Base-by-base conservation (phyloP, 2,797 vertebrate genomes). In the Artibeus jamaicensis region DNA sequence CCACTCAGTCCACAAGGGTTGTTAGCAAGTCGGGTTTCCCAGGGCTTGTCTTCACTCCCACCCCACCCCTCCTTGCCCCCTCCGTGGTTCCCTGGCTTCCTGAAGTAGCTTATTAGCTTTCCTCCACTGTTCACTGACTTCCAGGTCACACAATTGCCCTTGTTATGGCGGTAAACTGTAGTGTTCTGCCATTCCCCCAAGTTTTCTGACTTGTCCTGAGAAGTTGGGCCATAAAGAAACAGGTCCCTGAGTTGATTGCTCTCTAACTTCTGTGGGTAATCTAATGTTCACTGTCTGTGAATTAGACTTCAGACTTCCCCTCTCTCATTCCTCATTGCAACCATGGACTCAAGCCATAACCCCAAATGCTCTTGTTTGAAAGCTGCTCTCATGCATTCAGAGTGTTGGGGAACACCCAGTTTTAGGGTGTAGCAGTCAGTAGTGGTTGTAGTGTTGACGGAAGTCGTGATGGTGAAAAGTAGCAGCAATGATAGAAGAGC, bases 241-340 rank as follows among this genome's bases (percentile, higher is more conserved):
- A 65, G 76, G 76, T 46, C 26, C 39, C n/a, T 26, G 16, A 59
- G 11, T 39, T 79, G 6, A 11, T 87, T 79, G 70, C 86, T 92
- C 86, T 90, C 15, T 96, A 71, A 67, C 59, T 8, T 79, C 67
- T 93, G 22, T 87, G 46, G 32, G 3, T 95, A 22, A 79, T 78
- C 29, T 88, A n/a, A 44, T 67, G 14, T 55, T 95, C 68, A n/a
- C 46, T 87, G 4, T 79, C 10, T 68, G 4, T 67, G 29, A 92
- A 89, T 29, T 83, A 57, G 44, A 84, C 62, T 93, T 82, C 76
- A 18, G 5, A 39, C n/a, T 90, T 91, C 11, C 16, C n/a, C 3
- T 85, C 21, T 83, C 92, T 89, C 12, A 53, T 91, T 95, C 24
- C 53, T 93, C 84, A 70, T 82, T 73, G 12, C 59, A 92, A 89